Evolutionary conservation across 2,113 vertebrate genomes (phyloP).

Genomic region (Saimiri boliviensis): DNA sequence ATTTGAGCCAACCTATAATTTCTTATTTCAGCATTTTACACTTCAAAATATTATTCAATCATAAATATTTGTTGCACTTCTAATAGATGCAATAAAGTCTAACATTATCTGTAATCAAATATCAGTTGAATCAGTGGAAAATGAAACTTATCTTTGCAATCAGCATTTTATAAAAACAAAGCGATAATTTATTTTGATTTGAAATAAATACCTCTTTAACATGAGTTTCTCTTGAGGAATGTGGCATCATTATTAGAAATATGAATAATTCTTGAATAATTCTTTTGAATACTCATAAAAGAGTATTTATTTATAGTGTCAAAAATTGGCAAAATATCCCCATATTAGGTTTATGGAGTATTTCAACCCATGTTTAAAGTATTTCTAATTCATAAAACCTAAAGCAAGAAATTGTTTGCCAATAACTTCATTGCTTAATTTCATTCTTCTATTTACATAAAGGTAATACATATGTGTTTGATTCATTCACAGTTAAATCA

Average conservation of each 20-base stretch:
- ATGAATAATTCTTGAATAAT: background rate
- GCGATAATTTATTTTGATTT: conserved; percentile 51
- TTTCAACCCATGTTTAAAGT: conserved; percentile 43
- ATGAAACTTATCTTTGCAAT: conserved; percentile 6
- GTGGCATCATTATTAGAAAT: conserved; percentile 47
- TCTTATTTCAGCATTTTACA: conserved; percentile 52
- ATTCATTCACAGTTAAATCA: conserved; percentile 60
- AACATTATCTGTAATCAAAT: conserved; percentile 55
- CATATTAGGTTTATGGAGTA: conserved; percentile 4
- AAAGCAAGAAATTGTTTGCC: background rate
- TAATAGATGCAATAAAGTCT: conserved; percentile 46
- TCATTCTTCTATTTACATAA: conserved; percentile 27
- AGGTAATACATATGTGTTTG: conserved; percentile 32
- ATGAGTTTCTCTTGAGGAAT: conserved; percentile 22
- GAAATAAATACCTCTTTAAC: conserved; percentile 49
- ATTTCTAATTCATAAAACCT: conserved; percentile 48
- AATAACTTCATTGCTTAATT: conserved; percentile 45
- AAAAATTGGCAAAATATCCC: conserved; percentile 11
- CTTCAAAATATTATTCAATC: background rate
- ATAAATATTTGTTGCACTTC: conserved; percentile 38
- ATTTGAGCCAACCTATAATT: conserved; percentile 22
- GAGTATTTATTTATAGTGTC: conserved; percentile 51
- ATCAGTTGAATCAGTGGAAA: conserved; percentile 37
- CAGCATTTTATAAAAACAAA: conserved; percentile 59
- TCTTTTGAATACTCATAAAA: conserved; percentile 6